Evolutionary conservation across 2,797 vertebrate genomes (phyloP).

Genomic region (Phoebastria nigripes): DNA sequence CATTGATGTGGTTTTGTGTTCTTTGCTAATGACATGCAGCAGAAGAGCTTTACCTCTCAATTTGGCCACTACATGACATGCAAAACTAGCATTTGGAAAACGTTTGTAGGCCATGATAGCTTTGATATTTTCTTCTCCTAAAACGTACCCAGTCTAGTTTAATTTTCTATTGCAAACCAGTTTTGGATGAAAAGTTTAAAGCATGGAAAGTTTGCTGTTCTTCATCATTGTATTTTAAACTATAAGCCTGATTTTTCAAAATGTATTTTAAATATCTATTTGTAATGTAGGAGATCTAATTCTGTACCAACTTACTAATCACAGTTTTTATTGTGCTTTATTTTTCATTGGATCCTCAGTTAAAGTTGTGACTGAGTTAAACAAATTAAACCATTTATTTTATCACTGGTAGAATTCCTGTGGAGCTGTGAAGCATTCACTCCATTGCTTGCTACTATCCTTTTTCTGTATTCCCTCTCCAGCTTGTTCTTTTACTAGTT

Average conservation of each 20-base stretch:
- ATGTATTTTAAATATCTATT: not conserved
- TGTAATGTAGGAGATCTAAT: not conserved
- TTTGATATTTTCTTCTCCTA: not conserved
- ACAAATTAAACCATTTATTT: conserved; percentile 74
- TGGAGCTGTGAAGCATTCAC: conserved; percentile 73
- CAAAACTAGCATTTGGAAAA: not conserved
- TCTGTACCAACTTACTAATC: conserved; percentile 10
- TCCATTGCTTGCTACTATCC: conserved; percentile 67
- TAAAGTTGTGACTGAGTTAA: conserved; percentile 67
- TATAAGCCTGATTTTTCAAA: not conserved
- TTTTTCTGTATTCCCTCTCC: conserved; percentile 66
- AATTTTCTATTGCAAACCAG: conserved; percentile 10
- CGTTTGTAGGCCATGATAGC: not conserved
- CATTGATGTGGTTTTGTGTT: not conserved
- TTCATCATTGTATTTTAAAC: not conserved
- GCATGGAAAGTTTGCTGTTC: not conserved
- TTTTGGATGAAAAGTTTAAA: not conserved
- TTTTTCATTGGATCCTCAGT: conserved; percentile 51
- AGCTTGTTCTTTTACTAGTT: conserved; percentile 78
- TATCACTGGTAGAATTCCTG: conserved; percentile 72
- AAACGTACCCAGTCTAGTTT: not conserved
- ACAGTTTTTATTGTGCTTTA: conserved; percentile 2
- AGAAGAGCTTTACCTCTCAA: not conserved
- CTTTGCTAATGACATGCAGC: not conserved
- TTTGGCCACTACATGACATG: not conserved